Percentiles rank a stretch among this genome's conserved stretches.
Conservation (phyloP, 2,113 vertebrate genomes). For the Fulmarus glacialis region DNA sequence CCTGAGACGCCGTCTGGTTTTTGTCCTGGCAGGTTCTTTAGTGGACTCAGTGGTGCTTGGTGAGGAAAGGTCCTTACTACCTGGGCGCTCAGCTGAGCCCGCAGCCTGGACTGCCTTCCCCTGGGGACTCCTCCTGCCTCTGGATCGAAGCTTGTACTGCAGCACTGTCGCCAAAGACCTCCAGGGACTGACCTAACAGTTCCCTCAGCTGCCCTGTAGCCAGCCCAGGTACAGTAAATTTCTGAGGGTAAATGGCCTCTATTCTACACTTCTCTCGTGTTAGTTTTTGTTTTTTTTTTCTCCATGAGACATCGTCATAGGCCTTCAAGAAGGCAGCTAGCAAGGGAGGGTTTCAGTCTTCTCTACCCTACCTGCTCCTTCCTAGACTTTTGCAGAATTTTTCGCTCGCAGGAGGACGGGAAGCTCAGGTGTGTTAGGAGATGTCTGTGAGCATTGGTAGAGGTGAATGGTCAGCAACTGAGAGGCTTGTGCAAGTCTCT, state of each 20-base stretch:
- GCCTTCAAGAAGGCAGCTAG: not conserved
- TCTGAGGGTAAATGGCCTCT: not conserved
- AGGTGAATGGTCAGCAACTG: not conserved
- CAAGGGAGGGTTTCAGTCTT: not conserved
- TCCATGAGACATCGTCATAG: accelerated
- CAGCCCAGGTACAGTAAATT: not conserved
- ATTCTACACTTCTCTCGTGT: accelerated
- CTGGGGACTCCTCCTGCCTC: not conserved
- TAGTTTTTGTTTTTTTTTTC: not conserved
- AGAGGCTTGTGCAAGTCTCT: not conserved
- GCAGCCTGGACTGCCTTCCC: not conserved
- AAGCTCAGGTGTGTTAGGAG: not conserved
- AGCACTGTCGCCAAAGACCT: not conserved
- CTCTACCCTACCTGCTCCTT: not conserved
- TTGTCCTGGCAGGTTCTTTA: not conserved
- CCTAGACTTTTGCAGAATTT: not conserved
- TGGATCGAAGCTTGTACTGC: not conserved
- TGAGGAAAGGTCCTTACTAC: not conserved
- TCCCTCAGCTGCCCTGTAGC: not conserved
- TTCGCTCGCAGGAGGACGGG: not conserved
- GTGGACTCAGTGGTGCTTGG: not conserved
- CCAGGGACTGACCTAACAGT: not conserved
- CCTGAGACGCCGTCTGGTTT: too few relatives aligned
- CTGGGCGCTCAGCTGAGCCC: too few relatives aligned
- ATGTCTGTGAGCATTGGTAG: not conserved